These are phyloP conservation scores for Microchrysa polita DNA, from an alignment of 2,888 invertebrate species.

Conservation along the genomic window DNA sequence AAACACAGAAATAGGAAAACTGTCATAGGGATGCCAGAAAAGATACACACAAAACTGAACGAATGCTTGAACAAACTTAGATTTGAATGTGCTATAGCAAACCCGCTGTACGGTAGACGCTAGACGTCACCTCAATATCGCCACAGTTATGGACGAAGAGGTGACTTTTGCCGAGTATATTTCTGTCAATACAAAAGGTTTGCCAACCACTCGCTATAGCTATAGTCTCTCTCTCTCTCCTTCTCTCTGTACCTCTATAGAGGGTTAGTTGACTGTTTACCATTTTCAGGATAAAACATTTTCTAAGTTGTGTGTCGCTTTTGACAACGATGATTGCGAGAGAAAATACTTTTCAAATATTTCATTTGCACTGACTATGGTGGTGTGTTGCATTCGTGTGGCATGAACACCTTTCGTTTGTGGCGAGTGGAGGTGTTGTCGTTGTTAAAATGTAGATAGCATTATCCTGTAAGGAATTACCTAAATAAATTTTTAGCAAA, in stretches of 20 bases:
- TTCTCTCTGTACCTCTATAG: no score
- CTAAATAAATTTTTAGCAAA: no score
- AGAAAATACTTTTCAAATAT: slow-evolving; percentile 40
- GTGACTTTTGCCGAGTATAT: not conserved
- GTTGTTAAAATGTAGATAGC: no score
- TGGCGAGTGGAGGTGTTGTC: no score
- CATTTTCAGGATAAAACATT: slow-evolving; percentile 30
- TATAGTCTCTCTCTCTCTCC: no score
- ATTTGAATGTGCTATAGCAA: not conserved
- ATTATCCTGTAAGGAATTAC: no score
- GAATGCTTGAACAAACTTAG: slow-evolving; percentile 13
- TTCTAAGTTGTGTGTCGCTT: slow-evolving; percentile 3
- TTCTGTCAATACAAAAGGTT: slow-evolving; percentile 5
- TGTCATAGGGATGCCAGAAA: no score
- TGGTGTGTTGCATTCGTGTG: slow-evolving; percentile 26
- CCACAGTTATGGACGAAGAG: slow-evolving; percentile 9
- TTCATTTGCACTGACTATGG: slow-evolving; percentile 41
- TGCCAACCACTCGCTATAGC: no score
- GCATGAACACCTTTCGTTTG: no score
- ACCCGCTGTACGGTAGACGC: no score
- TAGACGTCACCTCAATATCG: slow-evolving; percentile 18
- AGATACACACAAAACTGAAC: not conserved
- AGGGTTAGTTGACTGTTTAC: slow-evolving; percentile 36
- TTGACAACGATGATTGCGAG: slow-evolving; percentile 25
- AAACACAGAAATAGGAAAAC: no score